A percentile compares a stretch with the other conserved stretches of the same genome.
Evolutionary conservation across 2,797 vertebrate genomes (phyloP).

Genomic region (Cynodonichthys magdalenae): DNA sequence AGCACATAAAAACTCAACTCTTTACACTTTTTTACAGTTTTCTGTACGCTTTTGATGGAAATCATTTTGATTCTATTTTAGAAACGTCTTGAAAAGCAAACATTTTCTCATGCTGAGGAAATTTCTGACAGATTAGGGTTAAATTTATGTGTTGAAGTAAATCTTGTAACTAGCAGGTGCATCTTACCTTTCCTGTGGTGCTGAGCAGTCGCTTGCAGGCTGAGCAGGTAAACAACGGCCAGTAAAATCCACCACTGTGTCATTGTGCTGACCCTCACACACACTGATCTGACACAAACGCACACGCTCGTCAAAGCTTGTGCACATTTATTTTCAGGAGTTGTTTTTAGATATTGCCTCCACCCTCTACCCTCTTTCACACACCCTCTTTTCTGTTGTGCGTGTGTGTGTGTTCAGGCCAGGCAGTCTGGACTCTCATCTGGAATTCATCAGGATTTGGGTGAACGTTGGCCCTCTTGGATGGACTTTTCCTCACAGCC

Average conservation of each 20-base stretch:
- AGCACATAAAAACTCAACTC: background rate
- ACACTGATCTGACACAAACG: conserved; percentile 11
- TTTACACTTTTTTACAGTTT: background rate
- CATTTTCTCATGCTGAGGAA: background rate
- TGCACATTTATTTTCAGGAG: conserved; percentile 6
- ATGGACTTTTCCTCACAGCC: conserved; percentile 39
- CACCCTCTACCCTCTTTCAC: conserved; percentile 23
- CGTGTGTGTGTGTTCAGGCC: conserved; percentile 43
- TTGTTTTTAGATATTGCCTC: conserved; percentile 29
- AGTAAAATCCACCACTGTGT: conserved; percentile 52
- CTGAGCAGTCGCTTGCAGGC: conserved; percentile 57
- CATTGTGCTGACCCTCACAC: conserved; percentile 48
- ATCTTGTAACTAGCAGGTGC: conserved; percentile 6
- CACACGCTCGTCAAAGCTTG: conserved; percentile 8
- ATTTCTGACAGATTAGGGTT: background rate
- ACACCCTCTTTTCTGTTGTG: conserved; percentile 13
- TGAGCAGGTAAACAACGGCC: conserved; percentile 54
- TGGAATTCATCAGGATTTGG: conserved; percentile 76
- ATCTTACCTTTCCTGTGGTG: conserved; percentile 77
- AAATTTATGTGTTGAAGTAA: background rate
- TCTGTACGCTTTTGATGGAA: background rate
- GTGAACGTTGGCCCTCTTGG: conserved; percentile 49
- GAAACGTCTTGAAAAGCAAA: background rate
- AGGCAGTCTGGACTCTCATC: conserved; percentile 69
- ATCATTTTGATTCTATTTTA: background rate